Evolutionary conservation across 1,140 invertebrate genomes (phyloP).

Genomic region (honey bee (Apis mellifera)): Amel_HAv3.1 CM009939.2:10635501-10636000

Average conservation of each 20-base stretch:
- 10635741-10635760: neutral
- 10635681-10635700: neutral
- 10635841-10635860: neutral
- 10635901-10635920: neutral
- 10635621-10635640: neutral
- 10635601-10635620: neutral
- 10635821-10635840: neutral
- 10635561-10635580: neutral
- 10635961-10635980: too few relatives aligned
- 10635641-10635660: slow-evolving; percentile 31
- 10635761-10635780: neutral
- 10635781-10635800: neutral
- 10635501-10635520: too few relatives aligned
- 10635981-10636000: too few relatives aligned
- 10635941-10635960: too few relatives aligned
- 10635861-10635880: neutral
- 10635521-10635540: too few relatives aligned
- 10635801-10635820: too few relatives aligned
- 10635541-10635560: too few relatives aligned
- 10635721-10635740: neutral
- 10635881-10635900: neutral
- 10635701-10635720: neutral
- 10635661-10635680: slow-evolving; percentile 16
- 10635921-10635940: too few relatives aligned
- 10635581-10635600: slow-evolving; percentile 6